Base-by-base conservation (phyloP, 2,888 invertebrate species). In the Chouioia cunea region DNA sequence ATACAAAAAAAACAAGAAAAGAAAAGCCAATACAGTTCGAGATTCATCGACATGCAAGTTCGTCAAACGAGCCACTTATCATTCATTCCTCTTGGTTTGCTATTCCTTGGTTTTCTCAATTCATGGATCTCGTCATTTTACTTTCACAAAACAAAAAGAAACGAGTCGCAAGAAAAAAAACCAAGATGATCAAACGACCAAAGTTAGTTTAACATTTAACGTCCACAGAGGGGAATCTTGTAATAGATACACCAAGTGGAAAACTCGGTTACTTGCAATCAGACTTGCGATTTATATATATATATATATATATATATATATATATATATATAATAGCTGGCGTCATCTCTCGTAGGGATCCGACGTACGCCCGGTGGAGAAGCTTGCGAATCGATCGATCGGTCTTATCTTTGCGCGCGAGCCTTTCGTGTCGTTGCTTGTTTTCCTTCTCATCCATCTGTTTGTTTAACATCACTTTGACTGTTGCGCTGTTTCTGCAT, bases 31-130 rank as follows among this genome's bases (percentile, higher is more conserved):
- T 77, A 84, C 84, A 83, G 84, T 83, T 82, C 80, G 78, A 80
- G 80, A 84, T 83, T 83, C 84, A 85, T 84, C 81, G 80, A 75
- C 80, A 82, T 81, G 82, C 82, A 82, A n/a, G n/a, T n/a, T n/a
- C n/a, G 76, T 77, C 75, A 76, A 78, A 77, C 79, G 78, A 81
- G 77, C 79, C 82, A 82, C 82, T 85, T 84, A 84, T 82, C 83
- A 84, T 85, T 85, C 83, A 81, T 83, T 83, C 81, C 79, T 77
- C 77, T 74, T 78, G 75, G 71, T 75, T n/a, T n/a, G n/a, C n/a
- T n/a, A n/a, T n/a, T n/a, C 50, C 65, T 70, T 71, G 58, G 70
- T 73, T 56, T 65, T 73, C 66, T 65, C 71, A 73, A 73, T 75
- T 75, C 72, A 74, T 47, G 27, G 69, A 77, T 80, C 78, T 74